These are phyloP conservation scores for Cataglyphis cursor DNA, from an alignment of 2,888 invertebrate species.

Conservation along the genomic window DNA sequence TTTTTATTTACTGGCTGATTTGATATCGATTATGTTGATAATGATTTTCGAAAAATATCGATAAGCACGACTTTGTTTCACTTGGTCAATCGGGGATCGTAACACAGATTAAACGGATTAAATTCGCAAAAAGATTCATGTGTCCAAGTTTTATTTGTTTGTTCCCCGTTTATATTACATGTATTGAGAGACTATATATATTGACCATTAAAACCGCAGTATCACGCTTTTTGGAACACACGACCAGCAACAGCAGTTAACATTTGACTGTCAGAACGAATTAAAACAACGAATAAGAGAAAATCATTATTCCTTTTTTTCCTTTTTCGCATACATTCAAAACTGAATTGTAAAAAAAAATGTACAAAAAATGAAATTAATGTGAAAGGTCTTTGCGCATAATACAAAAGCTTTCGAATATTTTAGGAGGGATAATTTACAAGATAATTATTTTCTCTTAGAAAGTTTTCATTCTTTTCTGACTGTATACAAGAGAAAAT, in stretches of 20 bases:
- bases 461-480: conserved; percentile 18
- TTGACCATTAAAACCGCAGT: background rate
- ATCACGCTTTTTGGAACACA: background rate
- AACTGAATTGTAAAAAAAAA: background rate
- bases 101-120: background rate
- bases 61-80: background rate
- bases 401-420: background rate
- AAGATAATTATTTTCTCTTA: background rate
- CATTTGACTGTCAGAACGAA: background rate
- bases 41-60: background rate
- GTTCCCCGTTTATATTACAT: background rate
- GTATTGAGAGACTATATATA: background rate
- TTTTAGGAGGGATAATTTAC: conserved; percentile 20
- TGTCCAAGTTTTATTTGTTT: background rate
- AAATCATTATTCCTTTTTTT: background rate
- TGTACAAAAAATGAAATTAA: conserved; percentile 16
- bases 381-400: conserved; percentile 1
- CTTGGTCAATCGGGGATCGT: background rate
- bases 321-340: background rate
- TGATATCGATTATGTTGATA: conserved; percentile 16
- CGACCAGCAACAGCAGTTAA: conserved; percentile 4
- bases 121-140: background rate
- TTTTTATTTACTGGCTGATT: background rate
- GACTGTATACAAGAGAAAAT: background rate
- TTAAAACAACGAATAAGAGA: background rate